Percentiles rank a stretch among this genome's conserved stretches.
Conservation (phyloP, 2,113 vertebrate genomes). For the Pithys albifrons region DNA sequence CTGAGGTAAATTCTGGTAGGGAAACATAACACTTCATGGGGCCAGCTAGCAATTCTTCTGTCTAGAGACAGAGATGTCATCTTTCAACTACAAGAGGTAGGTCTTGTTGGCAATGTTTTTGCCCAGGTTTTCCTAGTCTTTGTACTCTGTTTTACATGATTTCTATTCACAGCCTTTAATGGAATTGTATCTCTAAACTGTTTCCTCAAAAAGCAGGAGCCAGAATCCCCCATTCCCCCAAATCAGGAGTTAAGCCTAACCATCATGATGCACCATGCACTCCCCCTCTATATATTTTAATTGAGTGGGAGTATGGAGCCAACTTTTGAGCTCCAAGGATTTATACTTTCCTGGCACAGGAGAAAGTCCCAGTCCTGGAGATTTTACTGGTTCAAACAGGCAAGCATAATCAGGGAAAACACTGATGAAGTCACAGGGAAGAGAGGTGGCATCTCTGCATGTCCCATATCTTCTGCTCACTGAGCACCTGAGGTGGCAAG, state of each 20-base stretch:
- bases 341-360: neutral
- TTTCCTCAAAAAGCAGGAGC: neutral
- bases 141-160: neutral
- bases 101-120: neutral
- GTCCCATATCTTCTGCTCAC: accelerated
- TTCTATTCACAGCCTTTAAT: neutral
- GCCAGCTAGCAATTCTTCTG: neutral
- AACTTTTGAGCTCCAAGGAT: neutral
- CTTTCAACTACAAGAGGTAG: neutral
- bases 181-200: neutral
- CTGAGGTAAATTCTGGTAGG: neutral
- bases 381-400: neutral
- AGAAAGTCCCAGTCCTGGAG: neutral
- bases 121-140: neutral
- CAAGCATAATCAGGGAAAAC: neutral
- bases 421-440: neutral
- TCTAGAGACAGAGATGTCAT: neutral
- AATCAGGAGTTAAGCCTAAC: neutral
- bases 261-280: accelerated
- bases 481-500: neutral
- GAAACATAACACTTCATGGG: neutral
- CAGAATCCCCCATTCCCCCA: neutral
- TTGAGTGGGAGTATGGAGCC: neutral
- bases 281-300: neutral
- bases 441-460: accelerated